Evolutionary conservation across 2,888 invertebrate species (phyloP).

Genomic region (Trichopria drosophilae): DNA sequence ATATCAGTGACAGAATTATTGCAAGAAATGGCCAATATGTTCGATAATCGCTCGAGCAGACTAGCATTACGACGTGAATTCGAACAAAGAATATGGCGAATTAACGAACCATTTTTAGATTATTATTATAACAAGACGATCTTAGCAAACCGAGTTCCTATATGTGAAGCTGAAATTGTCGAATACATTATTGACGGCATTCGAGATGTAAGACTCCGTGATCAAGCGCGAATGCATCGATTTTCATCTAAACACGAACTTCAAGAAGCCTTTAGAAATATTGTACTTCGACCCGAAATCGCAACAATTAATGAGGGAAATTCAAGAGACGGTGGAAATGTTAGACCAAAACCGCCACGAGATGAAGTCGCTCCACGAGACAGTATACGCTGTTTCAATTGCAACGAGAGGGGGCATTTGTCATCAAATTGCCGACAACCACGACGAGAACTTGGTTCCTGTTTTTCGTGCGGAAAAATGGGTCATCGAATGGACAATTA

Average conservation of each 20-base stretch:
- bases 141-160: constrained; percentile 31
- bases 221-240: constrained; percentile 32
- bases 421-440: constrained; percentile 10
- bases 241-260: constrained; percentile 23
- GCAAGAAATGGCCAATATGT: constrained; percentile 24
- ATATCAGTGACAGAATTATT: constrained; percentile 20
- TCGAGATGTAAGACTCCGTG: constrained; percentile 25
- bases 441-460: constrained; percentile 9
- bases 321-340: neutral
- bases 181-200: constrained; percentile 37
- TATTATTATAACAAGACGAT: constrained; percentile 35
- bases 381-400: constrained; percentile 18
- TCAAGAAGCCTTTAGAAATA: constrained; percentile 31
- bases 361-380: neutral
- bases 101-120: constrained; percentile 28
- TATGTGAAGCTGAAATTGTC: constrained; percentile 30
- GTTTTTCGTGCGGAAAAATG: constrained; percentile 13
- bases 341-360: neutral
- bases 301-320: neutral
- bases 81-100: constrained; percentile 30
- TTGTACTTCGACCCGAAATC: constrained; percentile 13
- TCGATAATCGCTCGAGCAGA: constrained; percentile 29
- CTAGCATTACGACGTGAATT: constrained; percentile 32
- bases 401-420: constrained; percentile 11
- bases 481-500: constrained; percentile 13